Conservation (phyloP, 2,797 vertebrate species). For the Mormyrus proboscirostris region DNA sequence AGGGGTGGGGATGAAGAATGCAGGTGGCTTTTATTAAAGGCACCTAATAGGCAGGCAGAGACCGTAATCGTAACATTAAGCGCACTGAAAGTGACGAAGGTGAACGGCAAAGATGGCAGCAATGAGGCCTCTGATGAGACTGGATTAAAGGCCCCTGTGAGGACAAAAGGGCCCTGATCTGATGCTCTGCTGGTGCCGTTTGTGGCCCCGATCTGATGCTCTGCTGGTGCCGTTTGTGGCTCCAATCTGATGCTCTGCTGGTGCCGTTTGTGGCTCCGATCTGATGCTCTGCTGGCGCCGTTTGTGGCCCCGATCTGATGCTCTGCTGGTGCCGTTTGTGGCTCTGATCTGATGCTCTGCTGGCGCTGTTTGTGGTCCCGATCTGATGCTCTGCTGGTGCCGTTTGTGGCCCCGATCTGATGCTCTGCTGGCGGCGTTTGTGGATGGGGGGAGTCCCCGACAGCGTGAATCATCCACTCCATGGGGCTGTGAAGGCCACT, state of each 20-base stretch:
- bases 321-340: neutral
- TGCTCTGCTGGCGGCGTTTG: neutral
- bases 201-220: neutral
- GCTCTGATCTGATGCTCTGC: too few species aligned
- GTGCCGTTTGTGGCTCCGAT: neutral
- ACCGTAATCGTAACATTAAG: neutral
- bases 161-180: neutral
- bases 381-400: neutral
- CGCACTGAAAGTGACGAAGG: neutral
- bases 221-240: neutral
- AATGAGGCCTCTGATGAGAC: neutral
- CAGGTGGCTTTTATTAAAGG: neutral
- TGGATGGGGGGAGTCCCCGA: neutral
- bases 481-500: neutral
- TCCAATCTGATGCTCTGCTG: neutral
- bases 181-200: neutral
- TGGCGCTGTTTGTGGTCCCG: too few species aligned
- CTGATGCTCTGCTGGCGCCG: neutral
- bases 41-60: neutral
- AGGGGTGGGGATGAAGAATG: neutral
- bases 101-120: neutral
- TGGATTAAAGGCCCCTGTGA: neutral
- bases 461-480: slow-evolving; percentile 36
- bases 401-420: neutral
- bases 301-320: neutral